These are phyloP conservation scores for Spodoptera litura DNA, from an alignment of 1,140 invertebrate genomes.

Conservation along the genomic window DNA sequence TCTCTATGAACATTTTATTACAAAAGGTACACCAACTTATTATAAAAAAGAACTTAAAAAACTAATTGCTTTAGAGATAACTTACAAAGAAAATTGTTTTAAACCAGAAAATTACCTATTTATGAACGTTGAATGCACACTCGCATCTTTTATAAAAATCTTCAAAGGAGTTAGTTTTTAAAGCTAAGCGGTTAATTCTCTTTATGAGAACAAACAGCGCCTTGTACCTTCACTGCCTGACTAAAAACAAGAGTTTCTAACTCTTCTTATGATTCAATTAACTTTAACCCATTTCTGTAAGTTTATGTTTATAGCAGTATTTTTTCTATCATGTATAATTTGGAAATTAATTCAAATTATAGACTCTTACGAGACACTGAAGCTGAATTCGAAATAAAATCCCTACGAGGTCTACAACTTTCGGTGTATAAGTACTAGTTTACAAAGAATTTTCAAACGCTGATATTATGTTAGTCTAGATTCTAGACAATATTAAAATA, in stretches of 20 bases:
- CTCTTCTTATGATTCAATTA: not conserved
- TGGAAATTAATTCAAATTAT: too few relatives aligned
- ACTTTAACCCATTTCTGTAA: not conserved
- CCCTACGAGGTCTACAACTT: too few relatives aligned
- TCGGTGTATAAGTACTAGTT: too few relatives aligned
- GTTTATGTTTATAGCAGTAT: too few relatives aligned
- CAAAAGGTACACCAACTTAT: not conserved
- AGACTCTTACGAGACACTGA: too few relatives aligned
- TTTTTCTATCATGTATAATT: too few relatives aligned
- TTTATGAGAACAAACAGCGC: slow-evolving; percentile 62
- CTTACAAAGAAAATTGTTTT: slow-evolving; percentile 61
- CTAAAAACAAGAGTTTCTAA: slow-evolving; percentile 15
- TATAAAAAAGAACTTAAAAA: slow-evolving; percentile 8
- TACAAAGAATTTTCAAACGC: too few relatives aligned
- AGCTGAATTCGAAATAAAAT: too few relatives aligned
- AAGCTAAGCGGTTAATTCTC: slow-evolving; percentile 73
- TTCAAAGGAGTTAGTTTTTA: slow-evolving; percentile 77
- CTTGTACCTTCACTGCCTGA: slow-evolving; percentile 38
- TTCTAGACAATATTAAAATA: too few relatives aligned
- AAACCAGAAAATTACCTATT: slow-evolving; percentile 53
- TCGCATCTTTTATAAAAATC: slow-evolving; percentile 62
- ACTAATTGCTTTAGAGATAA: slow-evolving; percentile 45
- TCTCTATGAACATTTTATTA: slow-evolving; percentile 39
- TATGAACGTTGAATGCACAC: slow-evolving; percentile 58
- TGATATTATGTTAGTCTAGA: too few relatives aligned